Evolutionary conservation across 2,797 vertebrate species (phyloP).

Genomic region (Choloepus didactylus): DNA sequence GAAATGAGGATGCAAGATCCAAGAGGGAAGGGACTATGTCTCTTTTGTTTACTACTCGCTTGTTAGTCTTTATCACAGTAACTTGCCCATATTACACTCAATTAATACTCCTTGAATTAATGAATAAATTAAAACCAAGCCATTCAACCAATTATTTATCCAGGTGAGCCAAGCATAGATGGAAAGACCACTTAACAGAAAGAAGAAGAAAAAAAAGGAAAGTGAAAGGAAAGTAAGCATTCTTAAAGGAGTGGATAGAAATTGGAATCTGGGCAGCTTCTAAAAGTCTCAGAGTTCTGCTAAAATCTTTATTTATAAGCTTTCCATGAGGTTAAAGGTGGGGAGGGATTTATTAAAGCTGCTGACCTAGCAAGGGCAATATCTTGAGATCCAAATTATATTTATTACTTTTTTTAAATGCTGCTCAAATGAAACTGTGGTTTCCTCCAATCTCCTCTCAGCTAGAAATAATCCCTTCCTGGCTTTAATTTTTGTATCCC

Average conservation of each 20-base stretch:
- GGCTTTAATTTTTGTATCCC: not conserved
- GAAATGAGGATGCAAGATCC: not conserved
- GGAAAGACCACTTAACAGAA: not conserved
- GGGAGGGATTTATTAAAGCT: not conserved
- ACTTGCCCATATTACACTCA: not conserved
- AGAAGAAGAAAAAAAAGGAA: not conserved
- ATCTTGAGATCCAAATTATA: constrained; percentile 47
- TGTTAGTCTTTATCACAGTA: not conserved
- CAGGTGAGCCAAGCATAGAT: not conserved
- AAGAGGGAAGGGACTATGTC: not conserved
- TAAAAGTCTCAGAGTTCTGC: not conserved
- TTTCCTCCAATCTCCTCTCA: not conserved
- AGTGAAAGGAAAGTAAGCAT: not conserved
- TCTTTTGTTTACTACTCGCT: not conserved
- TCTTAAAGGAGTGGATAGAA: not conserved
- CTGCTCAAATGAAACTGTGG: not conserved
- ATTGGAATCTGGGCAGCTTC: not conserved
- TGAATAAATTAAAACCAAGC: not conserved
- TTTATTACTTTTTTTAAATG: constrained; percentile 13
- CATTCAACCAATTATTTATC: constrained; percentile 2
- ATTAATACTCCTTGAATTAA: not conserved
- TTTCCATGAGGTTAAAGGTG: not conserved
- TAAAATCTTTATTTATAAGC: not conserved
- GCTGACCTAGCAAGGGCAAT: not conserved
- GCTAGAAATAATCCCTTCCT: not conserved